A percentile compares a stretch with the other conserved stretches of the same genome.
Conservation (phyloP, 2,888 invertebrate genomes). For the Watsonalla cultraria region DNA sequence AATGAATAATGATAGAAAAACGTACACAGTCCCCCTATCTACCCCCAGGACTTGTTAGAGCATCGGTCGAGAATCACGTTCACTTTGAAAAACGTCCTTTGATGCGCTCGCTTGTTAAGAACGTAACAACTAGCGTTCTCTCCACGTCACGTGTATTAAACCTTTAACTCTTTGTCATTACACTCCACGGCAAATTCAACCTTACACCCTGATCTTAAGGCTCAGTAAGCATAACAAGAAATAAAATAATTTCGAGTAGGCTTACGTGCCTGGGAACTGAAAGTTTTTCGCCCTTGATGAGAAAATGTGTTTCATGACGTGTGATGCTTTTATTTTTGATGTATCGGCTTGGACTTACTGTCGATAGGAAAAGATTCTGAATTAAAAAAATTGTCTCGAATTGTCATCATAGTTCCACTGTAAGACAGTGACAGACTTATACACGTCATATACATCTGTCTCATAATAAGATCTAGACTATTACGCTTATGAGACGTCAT, state of each 20-base stretch:
- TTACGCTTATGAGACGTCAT: too few species aligned
- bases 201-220: constrained; percentile 18
- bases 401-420: too few species aligned
- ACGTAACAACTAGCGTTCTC: constrained; percentile 51
- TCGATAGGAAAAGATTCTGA: not conserved
- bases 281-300: constrained; percentile 42
- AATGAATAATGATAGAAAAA: constrained; percentile 35
- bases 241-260: constrained; percentile 51
- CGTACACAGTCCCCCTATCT: constrained; percentile 27
- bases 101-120: constrained; percentile 57
- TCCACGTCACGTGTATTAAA: constrained; percentile 46
- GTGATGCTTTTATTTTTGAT: constrained; percentile 5
- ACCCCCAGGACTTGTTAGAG: constrained; percentile 51
- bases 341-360: not conserved
- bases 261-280: constrained; percentile 49
- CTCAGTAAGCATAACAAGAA: constrained; percentile 13
- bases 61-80: constrained; percentile 65
- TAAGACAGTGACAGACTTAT: too few species aligned
- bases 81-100: constrained; percentile 65
- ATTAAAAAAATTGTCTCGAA: too few species aligned
- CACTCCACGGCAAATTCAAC: constrained; percentile 23
- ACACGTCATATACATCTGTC: too few species aligned
- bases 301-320: constrained; percentile 36
- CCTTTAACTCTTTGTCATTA: constrained; percentile 37
- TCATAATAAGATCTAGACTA: too few species aligned